A percentile compares a stretch with the other conserved stretches of the same genome.
These are phyloP conservation scores for Valencia hispanica DNA, from an alignment of 2,797 vertebrate genomes.

Conservation along the genomic window DNA sequence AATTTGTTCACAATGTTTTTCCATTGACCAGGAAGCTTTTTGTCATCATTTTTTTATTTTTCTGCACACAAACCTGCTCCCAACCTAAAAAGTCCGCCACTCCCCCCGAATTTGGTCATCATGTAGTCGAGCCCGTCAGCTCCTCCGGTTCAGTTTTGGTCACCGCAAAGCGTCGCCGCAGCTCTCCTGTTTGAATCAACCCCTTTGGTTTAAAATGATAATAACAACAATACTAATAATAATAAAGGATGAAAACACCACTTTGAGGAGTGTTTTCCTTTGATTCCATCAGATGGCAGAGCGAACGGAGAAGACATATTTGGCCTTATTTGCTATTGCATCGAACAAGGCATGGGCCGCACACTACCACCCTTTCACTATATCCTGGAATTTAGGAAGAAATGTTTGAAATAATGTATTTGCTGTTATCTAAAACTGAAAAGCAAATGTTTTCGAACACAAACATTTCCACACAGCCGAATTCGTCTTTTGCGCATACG, in stretches of 20 bases:
- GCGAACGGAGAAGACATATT: constrained; percentile 87
- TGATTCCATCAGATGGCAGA: constrained; percentile 76
- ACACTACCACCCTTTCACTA: neutral
- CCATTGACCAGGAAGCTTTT: constrained; percentile 68
- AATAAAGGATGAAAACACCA: constrained; percentile 66
- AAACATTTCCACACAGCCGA: neutral
- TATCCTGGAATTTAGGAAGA: neutral
- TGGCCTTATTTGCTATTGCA: constrained; percentile 98
- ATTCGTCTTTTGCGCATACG: neutral
- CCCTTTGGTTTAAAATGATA: constrained; percentile 85
- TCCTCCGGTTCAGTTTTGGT: constrained; percentile 85
- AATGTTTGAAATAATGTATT: neutral
- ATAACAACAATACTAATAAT: constrained; percentile 14
- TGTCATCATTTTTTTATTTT: constrained; percentile 55
- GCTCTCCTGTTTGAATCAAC: constrained; percentile 75
- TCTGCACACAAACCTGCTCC: constrained; percentile 66
- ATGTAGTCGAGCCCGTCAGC: constrained; percentile 58
- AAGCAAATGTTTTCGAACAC: neutral
- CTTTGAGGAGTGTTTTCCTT: constrained; percentile 74
- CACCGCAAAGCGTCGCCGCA: constrained; percentile 82
- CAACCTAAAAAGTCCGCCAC: constrained; percentile 68
- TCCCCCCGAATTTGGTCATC: constrained; percentile 81
- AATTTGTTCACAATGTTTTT: constrained; percentile 84
- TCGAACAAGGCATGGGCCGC: neutral
- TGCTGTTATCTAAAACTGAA: neutral